Conservation (phyloP, 2,888 invertebrate genomes). For the Xestoiulus laeticollis region DNA sequence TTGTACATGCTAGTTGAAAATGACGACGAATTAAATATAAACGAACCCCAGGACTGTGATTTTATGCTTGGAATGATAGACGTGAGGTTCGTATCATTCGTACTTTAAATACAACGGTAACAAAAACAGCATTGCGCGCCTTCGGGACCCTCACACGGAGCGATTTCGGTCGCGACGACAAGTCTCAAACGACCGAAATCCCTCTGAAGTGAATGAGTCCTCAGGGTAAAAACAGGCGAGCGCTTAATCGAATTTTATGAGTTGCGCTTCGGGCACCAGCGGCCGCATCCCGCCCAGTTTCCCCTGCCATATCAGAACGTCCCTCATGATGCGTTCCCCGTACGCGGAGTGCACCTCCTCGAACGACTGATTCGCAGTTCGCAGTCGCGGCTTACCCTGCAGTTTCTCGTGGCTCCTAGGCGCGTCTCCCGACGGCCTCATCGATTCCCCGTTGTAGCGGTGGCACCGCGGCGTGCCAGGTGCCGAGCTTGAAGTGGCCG, state of each 20-base stretch:
- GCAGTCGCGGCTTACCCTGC: background rate
- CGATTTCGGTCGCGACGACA: background rate
- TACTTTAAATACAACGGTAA: background rate
- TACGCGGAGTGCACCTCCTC: constrained; percentile 12
- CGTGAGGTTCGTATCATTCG: background rate
- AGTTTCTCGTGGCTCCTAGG: background rate
- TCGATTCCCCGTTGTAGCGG: background rate
- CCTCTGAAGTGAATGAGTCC: too few species aligned
- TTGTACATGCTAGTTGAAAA: background rate
- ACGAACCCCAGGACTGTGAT: background rate
- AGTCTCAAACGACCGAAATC: too few species aligned
- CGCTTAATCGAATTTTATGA: constrained; percentile 44
- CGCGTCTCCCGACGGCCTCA: background rate
- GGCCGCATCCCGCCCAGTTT: background rate
- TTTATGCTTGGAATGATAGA: constrained; percentile 7
- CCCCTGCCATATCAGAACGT: constrained; percentile 45
- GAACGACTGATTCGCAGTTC: background rate
- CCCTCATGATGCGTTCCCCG: constrained; percentile 36
- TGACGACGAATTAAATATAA: background rate
- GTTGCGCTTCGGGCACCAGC: background rate
- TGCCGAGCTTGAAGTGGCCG: constrained; percentile 27
- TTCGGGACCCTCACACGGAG: background rate
- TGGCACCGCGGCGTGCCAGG: constrained; percentile 49
- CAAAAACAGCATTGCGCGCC: background rate
- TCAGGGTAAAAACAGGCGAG: too few species aligned